Conservation (phyloP, 2,797 vertebrate genomes). For the Macropodus opercularis region DNA sequence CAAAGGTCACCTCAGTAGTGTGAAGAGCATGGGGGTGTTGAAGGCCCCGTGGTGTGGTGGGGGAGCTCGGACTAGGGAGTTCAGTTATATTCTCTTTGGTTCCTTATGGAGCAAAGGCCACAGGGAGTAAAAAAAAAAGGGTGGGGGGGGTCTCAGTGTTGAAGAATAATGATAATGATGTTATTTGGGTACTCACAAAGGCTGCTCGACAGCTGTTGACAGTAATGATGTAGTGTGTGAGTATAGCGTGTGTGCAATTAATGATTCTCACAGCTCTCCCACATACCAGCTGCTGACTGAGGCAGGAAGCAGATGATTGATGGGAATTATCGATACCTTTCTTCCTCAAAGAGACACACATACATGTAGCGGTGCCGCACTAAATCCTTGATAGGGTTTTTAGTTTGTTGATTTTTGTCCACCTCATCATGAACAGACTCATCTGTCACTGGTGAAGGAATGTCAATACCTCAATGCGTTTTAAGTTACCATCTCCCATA, state of each 20-base stretch:
- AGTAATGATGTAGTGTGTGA: slow-evolving; percentile 75
- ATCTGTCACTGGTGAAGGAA: slow-evolving; percentile 75
- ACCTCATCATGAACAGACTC: slow-evolving; percentile 65
- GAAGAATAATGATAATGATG: slow-evolving; percentile 80
- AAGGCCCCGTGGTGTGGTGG: slow-evolving; percentile 39
- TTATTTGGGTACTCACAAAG: slow-evolving; percentile 72
- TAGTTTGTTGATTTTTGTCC: slow-evolving; percentile 67
- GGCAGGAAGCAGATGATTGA: slow-evolving; percentile 78
- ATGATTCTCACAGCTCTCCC: slow-evolving; percentile 75
- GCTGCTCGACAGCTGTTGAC: slow-evolving; percentile 79
- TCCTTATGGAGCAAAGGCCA: slow-evolving; percentile 62
- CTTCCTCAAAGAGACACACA: slow-evolving; percentile 57
- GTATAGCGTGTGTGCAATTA: slow-evolving; percentile 60
- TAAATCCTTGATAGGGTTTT: slow-evolving; percentile 63
- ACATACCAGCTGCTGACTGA: slow-evolving; percentile 80
- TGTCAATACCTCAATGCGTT: slow-evolving; percentile 67
- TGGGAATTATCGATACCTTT: slow-evolving; percentile 77
- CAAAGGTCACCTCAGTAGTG: slow-evolving; percentile 70
- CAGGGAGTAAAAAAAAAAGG: slow-evolving; percentile 59
- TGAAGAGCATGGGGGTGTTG: slow-evolving; percentile 60
- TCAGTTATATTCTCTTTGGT: slow-evolving; percentile 60
- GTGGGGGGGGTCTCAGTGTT: slow-evolving; percentile 71
- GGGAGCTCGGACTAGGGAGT: slow-evolving; percentile 40
- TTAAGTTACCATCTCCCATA: slow-evolving; percentile 67
- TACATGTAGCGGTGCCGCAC: slow-evolving; percentile 38